phyloP scores from a whole-genome alignment of 1,140 invertebrate genomes.

The Antheraea mylitta region DNA sequence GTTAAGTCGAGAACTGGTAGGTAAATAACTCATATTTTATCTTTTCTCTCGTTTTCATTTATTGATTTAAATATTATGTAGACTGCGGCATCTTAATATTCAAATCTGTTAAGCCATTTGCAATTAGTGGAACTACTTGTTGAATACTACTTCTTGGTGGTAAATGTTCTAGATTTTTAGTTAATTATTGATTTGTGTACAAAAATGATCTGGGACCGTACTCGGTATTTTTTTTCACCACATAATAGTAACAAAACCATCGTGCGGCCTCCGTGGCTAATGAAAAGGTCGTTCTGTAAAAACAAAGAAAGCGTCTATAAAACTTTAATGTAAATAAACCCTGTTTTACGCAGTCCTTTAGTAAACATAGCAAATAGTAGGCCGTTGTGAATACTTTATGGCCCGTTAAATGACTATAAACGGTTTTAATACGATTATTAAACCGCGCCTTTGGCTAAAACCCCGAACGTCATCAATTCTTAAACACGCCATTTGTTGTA shows the following conservation, averaged over 20 bases:
- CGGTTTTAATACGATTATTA: slow-evolving; percentile 66
- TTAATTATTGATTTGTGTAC: no score
- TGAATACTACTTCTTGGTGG: no score
- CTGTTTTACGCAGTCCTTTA: slow-evolving; percentile 25
- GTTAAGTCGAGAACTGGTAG: no score
- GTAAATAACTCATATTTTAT: no score
- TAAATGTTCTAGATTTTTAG: no score
- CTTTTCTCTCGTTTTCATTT: no score
- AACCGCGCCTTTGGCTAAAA: slow-evolving; percentile 32
- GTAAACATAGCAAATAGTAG: slow-evolving; percentile 45
- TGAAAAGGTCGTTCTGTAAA: slow-evolving; percentile 9
- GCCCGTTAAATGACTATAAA: slow-evolving; percentile 62
- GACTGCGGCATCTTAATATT: no score
- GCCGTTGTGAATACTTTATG: slow-evolving; percentile 62
- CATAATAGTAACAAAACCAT: not conserved
- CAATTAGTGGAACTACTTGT: no score
- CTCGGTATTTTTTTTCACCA: not conserved
- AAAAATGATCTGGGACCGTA: no score
- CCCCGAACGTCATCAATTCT: slow-evolving; percentile 26
- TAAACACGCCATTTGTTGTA: slow-evolving; percentile 20
- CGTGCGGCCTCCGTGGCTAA: not conserved
- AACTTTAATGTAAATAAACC: slow-evolving; percentile 31
- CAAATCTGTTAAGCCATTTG: no score
- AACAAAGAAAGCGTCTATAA: slow-evolving; percentile 13
- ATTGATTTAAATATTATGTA: no score